Evolutionary conservation across 2,888 invertebrate genomes (phyloP), one percentile per base, ranked within the genome.

Genomic region (Linnaemya tessellans): DNA sequence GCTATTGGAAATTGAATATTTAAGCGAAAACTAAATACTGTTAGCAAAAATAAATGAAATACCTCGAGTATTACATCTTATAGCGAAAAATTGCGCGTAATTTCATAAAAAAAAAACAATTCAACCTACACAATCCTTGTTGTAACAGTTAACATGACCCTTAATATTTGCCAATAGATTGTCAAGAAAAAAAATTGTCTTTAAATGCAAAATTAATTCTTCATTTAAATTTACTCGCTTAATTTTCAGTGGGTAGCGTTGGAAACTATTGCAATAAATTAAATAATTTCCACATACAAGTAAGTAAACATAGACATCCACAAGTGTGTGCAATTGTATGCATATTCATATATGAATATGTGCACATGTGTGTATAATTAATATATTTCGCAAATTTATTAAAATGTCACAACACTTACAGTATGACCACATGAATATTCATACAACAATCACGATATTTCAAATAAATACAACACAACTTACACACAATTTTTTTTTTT

Each of bases 381-480:
- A 56, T 35, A 35, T 20, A 67, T 35, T 77, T 65, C 15, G 65
- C 65, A 77, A 65, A 62, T 54, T 54, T 79, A 70, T 79, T 62
- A 70, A 70, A 71, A 79, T 78, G 60, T 78, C 79, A 71, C 70
- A 64, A 77, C 30, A 56, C 30, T 77, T 56, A 43, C 22, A 56
- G 30, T n/a, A 62, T 20, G 65, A 35, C 46, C 51, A 68, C 38
- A 79, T 30, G n/a, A 18, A 54, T 43, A 68, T 62, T 51, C 46
- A 73, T 54, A 62, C n/a, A 75, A 49, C 25, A 41, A 41, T 41
- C 1, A 20, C 43, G 54, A 62, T n/a, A 54, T n/a, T 70, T 41
- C 1, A 68, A 65, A 67, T 7, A 73, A 67, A 62, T 56, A 35
- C 65, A 80, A 67, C 54, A 30, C 68, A 60, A 73, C 18, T 13